Evolutionary conservation across 2,113 vertebrate genomes (phyloP).

Genomic region (Alligator sinensis): DNA sequence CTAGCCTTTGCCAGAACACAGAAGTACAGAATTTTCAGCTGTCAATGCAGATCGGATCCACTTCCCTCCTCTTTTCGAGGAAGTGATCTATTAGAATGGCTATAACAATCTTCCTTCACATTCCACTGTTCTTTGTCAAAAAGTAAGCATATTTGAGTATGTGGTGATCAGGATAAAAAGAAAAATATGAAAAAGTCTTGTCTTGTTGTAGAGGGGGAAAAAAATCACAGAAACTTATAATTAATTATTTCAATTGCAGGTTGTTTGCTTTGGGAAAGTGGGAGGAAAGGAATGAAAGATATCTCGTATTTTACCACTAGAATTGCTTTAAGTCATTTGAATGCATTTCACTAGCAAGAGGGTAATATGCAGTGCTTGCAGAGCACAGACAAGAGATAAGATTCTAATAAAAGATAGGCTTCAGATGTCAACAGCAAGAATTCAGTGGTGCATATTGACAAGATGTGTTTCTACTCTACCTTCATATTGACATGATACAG

Average conservation of each 20-base stretch:
- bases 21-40: neutral
- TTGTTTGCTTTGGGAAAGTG: neutral
- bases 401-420: too few relatives aligned
- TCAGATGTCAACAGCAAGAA: too few relatives aligned
- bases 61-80: neutral
- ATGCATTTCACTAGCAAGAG: neutral
- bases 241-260: neutral
- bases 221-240: neutral
- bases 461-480: too few relatives aligned
- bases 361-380: too few relatives aligned
- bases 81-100: neutral
- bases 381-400: too few relatives aligned
- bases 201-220: accelerated
- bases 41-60: neutral
- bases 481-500: too few relatives aligned
- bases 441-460: too few relatives aligned
- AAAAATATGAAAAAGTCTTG: neutral
- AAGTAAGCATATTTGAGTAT: neutral
- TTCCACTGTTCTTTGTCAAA: neutral
- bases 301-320: neutral
- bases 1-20: neutral
- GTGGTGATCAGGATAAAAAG: neutral
- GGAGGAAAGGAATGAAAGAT: neutral
- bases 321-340: neutral
- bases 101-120: neutral